These are phyloP conservation scores for Lithosia quadra DNA, from an alignment of 2,888 invertebrate species.

Conservation along the genomic window DNA sequence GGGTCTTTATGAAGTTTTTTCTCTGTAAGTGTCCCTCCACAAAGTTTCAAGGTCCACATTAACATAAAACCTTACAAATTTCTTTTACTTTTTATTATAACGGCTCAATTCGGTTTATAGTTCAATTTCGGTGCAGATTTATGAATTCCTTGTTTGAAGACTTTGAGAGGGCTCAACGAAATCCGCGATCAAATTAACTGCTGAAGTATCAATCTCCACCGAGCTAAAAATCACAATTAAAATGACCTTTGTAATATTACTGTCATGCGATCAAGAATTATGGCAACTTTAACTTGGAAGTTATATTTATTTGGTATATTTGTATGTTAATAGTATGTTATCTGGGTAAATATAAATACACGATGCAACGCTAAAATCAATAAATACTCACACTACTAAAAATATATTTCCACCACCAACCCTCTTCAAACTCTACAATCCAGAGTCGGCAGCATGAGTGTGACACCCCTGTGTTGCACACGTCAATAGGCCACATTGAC, in stretches of 20 bases:
- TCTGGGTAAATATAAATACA: too few species aligned
- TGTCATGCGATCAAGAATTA: too few species aligned
- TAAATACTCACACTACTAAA: too few species aligned
- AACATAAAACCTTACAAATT: constrained; percentile 42
- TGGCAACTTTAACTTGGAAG: too few species aligned
- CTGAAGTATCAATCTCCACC: not conserved
- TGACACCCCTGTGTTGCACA: too few species aligned
- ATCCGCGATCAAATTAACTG: not conserved
- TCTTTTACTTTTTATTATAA: constrained; percentile 41
- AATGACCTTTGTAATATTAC: not conserved
- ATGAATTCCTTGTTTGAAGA: constrained; percentile 29
- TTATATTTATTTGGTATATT: too few species aligned
- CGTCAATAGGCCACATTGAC: too few species aligned
- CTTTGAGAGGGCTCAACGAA: not conserved
- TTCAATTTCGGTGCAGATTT: constrained; percentile 37
- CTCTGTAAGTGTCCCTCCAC: constrained; percentile 19
- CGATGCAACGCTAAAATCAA: too few species aligned
- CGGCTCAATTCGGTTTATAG: constrained; percentile 42
- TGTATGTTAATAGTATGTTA: too few species aligned
- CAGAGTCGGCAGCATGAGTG: too few species aligned
- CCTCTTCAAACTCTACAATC: too few species aligned
- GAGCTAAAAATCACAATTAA: not conserved
- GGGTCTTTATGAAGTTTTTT: constrained; percentile 37
- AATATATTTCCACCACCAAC: too few species aligned
- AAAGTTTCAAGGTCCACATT: constrained; percentile 44